A percentile compares a stretch with the other conserved stretches of the same genome.
Conservation (phyloP, 2,888 invertebrate genomes). For the Brassicogethes aeneus region DNA sequence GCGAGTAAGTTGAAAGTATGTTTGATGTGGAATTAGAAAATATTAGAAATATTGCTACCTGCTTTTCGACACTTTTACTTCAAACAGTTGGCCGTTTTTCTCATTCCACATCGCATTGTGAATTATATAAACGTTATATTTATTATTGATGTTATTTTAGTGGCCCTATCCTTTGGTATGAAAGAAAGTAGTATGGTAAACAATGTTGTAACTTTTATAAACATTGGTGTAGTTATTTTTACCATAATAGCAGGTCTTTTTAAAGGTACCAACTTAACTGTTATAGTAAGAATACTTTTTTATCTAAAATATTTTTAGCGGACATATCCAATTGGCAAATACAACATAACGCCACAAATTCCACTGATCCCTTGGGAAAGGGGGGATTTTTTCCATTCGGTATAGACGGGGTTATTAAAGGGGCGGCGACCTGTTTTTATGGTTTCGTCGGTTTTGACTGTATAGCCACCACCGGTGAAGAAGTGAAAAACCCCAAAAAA, state of each 20-base stretch:
- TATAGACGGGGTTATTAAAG: conserved; percentile 64
- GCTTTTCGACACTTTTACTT: too few species aligned
- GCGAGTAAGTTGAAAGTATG: too few species aligned
- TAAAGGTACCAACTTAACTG: too few species aligned
- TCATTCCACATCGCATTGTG: too few species aligned
- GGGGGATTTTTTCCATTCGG: conserved; percentile 87
- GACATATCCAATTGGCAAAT: conserved; percentile 44
- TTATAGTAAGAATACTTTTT: too few species aligned
- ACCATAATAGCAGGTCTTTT: conserved; percentile 72
- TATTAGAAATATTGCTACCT: conserved; percentile 2
- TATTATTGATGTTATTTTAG: conserved; percentile 43
- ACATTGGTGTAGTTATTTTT: conserved; percentile 71
- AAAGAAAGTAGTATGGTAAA: conserved; percentile 82
- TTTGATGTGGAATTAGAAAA: too few species aligned
- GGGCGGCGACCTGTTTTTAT: conserved; percentile 81
- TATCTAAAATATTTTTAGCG: conserved; percentile 25
- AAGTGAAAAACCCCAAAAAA: conserved; percentile 77
- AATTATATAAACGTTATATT: too few species aligned
- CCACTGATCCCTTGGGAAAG: conserved; percentile 41
- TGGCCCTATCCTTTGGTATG: conserved; percentile 71
- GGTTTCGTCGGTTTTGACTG: conserved; percentile 92
- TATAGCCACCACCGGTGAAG: conserved; percentile 82
- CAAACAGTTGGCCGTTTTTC: too few species aligned
- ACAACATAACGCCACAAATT: conserved; percentile 31
- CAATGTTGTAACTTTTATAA: conserved; percentile 77